A percentile compares a stretch with the other conserved stretches of the same genome.
These are phyloP conservation scores for Aurelia coerulea DNA, from an alignment of 30 jellyfish, hydroid and myxozoan species.

Conservation along the genomic window DNA sequence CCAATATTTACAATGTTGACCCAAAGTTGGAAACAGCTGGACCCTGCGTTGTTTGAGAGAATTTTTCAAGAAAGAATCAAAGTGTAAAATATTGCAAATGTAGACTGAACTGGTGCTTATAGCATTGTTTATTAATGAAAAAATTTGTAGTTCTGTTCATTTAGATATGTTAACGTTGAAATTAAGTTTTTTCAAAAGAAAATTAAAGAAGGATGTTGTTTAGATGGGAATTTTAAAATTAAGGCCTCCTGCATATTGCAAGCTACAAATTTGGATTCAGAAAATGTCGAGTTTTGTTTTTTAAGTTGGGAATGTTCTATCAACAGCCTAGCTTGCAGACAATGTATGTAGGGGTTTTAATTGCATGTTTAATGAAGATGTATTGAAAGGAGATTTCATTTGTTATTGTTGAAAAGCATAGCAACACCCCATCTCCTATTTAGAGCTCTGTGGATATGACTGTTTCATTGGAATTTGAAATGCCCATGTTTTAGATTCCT, in stretches of 20 bases:
- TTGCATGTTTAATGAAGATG: too few relatives aligned
- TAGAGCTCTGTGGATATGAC: too few relatives aligned
- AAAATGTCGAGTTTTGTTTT: too few relatives aligned
- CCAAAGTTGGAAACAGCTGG: slow-evolving; percentile 91
- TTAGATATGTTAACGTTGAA: slow-evolving; percentile 8
- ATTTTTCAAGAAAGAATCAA: background rate
- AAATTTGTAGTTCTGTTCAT: slow-evolving; percentile 59
- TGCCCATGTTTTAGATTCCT: too few relatives aligned
- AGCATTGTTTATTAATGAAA: background rate
- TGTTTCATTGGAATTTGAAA: too few relatives aligned
- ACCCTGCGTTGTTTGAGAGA: slow-evolving; percentile 76
- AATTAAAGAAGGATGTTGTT: background rate
- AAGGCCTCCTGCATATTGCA: background rate
- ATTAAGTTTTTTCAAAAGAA: background rate
- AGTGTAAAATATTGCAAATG: background rate
- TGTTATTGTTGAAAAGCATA: too few relatives aligned
- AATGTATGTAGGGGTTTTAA: too few relatives aligned
- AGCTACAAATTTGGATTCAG: too few relatives aligned
- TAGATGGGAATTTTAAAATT: background rate
- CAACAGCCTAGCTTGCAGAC: too few relatives aligned
- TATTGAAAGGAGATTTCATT: too few relatives aligned
- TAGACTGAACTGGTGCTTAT: background rate
- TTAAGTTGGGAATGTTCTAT: too few relatives aligned
- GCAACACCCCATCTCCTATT: too few relatives aligned
- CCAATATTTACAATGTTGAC: slow-evolving; percentile 63